Conservation (phyloP, 2,797 vertebrate species). For the Pangasius krempfi region DNA sequence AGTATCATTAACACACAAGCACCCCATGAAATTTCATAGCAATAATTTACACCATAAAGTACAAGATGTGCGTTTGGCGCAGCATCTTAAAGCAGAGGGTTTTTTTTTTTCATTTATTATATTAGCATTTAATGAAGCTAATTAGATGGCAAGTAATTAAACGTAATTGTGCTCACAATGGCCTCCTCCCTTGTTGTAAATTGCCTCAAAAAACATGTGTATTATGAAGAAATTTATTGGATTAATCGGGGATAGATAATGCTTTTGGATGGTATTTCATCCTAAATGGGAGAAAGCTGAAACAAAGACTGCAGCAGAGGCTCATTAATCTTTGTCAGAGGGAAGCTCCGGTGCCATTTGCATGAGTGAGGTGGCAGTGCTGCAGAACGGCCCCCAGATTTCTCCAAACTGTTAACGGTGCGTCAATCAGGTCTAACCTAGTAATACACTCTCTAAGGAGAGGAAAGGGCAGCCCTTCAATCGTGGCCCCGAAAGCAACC, state of each 20-base stretch:
- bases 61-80: constrained; percentile 85
- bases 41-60: constrained; percentile 89
- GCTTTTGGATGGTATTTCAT: constrained; percentile 99
- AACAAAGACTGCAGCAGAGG: constrained; percentile 96
- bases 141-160: constrained; percentile 99
- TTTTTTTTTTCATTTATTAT: constrained; percentile 90
- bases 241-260: constrained; percentile 99
- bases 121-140: constrained; percentile 99
- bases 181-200: constrained; percentile 86
- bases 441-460: constrained; percentile 70
- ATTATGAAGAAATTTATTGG: constrained; percentile 92
- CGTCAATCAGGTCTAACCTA: constrained; percentile 78
- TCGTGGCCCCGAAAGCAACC: constrained; percentile 57
- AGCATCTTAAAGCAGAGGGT: constrained; percentile 88
- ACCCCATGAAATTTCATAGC: constrained; percentile 85
- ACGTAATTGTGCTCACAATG: constrained; percentile 93
- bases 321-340: constrained; percentile 99
- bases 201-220: constrained; percentile 93
- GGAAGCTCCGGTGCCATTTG: constrained; percentile 96
- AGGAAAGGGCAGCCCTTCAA: constrained; percentile 46
- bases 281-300: constrained; percentile 93
- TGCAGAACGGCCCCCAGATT: constrained; percentile 85
- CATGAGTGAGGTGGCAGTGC: constrained; percentile 96
- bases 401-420: constrained; percentile 74
- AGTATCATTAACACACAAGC: constrained; percentile 67